These are phyloP conservation scores for Lasiurus borealis DNA, from an alignment of 2,113 vertebrate genomes.

Conservation along the genomic window DNA sequence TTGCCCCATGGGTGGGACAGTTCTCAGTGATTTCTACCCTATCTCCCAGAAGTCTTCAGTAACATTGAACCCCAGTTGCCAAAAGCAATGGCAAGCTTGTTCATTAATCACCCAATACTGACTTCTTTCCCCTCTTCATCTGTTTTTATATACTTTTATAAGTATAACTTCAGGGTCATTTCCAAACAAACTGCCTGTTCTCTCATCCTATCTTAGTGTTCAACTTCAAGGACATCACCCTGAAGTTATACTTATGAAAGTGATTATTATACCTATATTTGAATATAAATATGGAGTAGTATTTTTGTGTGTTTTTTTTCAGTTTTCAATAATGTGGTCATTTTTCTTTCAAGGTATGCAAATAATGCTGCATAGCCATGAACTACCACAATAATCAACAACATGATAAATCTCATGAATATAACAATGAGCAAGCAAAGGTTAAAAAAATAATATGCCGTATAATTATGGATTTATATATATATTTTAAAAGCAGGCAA, in stretches of 20 bases:
- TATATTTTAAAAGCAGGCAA: neutral
- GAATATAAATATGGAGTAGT: neutral
- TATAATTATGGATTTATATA: neutral
- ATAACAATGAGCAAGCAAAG: neutral
- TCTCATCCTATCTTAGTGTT: neutral
- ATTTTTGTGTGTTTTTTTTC: neutral
- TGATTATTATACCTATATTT: neutral
- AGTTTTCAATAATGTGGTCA: neutral
- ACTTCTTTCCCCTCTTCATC: neutral
- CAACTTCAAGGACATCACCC: neutral
- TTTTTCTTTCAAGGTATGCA: slow-evolving; percentile 9
- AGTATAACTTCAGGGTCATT: neutral
- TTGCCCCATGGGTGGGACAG: neutral
- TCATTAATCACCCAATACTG: neutral
- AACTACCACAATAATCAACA: neutral
- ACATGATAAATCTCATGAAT: neutral
- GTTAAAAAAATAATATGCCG: neutral
- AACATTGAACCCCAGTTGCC: neutral
- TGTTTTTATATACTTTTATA: neutral
- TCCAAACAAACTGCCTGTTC: neutral
- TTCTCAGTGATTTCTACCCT: neutral
- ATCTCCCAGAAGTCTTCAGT: neutral
- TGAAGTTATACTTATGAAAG: neutral
- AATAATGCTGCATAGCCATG: neutral
- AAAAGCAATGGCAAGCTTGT: neutral